Evolutionary conservation across 2,888 invertebrate species (phyloP).

Genomic region (Pyrocoelia pectoralis): DNA sequence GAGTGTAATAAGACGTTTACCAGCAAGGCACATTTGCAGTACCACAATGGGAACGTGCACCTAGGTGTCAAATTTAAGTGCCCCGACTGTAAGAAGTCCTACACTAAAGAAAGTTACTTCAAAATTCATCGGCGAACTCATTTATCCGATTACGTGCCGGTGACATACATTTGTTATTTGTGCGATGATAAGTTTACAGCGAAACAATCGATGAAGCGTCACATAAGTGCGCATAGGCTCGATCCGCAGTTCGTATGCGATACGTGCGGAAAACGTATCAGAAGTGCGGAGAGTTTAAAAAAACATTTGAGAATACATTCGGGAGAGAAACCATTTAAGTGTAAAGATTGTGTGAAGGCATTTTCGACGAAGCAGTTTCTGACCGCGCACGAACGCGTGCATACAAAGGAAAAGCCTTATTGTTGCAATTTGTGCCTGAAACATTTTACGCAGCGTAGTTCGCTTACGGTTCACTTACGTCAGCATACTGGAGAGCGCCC

Average conservation of each 20-base stretch:
- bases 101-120: slow-evolving; percentile 52
- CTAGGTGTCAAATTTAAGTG: slow-evolving; percentile 61
- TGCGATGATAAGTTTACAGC: background rate
- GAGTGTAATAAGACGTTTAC: too few species aligned
- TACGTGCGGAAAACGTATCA: slow-evolving; percentile 54
- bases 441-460: background rate
- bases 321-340: slow-evolving; percentile 61
- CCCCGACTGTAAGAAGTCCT: slow-evolving; percentile 61
- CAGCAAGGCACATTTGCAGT: too few species aligned
- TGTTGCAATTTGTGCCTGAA: background rate
- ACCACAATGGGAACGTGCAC: slow-evolving; percentile 42
- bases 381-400: slow-evolving; percentile 64
- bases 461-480: background rate
- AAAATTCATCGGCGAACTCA: slow-evolving; percentile 34
- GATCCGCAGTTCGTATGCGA: slow-evolving; percentile 43
- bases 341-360: slow-evolving; percentile 63
- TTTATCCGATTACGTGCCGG: slow-evolving; percentile 38
- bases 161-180: background rate
- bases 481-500: background rate
- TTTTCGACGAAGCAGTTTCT: slow-evolving; percentile 61
- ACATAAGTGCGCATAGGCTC: background rate
- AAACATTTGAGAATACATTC: slow-evolving; percentile 53
- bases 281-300: slow-evolving; percentile 46
- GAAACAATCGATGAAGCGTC: background rate
- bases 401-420: slow-evolving; percentile 62